Evolutionary conservation across 2,888 invertebrate genomes (phyloP).

Genomic region (Sarcophaga rosellei): DNA sequence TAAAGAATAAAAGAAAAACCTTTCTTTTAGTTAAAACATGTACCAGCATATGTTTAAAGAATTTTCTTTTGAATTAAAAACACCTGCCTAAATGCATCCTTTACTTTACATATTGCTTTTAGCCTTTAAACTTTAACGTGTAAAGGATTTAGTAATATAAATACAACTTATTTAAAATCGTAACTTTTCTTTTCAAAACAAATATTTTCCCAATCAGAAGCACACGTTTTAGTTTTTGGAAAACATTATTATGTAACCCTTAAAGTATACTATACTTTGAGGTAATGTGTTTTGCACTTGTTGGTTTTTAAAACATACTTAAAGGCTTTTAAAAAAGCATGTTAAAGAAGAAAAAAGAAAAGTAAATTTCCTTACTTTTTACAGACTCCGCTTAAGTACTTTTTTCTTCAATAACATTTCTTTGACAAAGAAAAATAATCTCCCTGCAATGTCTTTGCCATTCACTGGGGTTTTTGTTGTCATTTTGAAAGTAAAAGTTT

Average conservation of each 20-base stretch:
- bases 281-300: constrained; percentile 9
- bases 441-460: neutral
- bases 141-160: neutral
- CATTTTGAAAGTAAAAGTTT: neutral
- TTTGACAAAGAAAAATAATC: neutral
- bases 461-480: neutral
- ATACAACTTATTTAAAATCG: neutral
- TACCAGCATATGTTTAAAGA: constrained; percentile 15
- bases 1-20: neutral
- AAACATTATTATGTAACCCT: neutral
- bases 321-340: neutral
- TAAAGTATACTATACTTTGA: constrained; percentile 5
- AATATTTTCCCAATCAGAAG: neutral
- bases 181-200: neutral
- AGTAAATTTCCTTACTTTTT: neutral
- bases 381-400: neutral
- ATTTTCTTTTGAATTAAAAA: neutral
- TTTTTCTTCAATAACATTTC: neutral
- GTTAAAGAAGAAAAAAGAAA: neutral
- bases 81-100: neutral
- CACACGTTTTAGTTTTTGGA: neutral
- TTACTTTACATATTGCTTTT: neutral
- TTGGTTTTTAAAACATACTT: constrained; percentile 23
- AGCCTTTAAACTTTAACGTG: neutral
- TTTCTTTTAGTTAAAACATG: neutral